phyloP scores from a whole-genome alignment of 2,888 invertebrate species.

The Drosophila meridiana region DNA sequence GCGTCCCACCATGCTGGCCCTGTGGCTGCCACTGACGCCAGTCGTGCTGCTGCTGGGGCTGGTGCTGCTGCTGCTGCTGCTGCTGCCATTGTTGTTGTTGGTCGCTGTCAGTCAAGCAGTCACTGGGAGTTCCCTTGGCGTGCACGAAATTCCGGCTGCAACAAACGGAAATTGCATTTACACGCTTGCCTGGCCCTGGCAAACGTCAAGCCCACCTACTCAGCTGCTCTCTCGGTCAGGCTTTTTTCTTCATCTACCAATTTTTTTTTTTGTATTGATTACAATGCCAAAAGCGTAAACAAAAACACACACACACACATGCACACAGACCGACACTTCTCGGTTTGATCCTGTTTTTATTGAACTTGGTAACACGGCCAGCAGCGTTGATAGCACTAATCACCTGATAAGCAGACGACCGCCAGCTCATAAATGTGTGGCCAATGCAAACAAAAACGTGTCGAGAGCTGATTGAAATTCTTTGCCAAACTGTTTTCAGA shows the following conservation, averaged over 20 bases:
- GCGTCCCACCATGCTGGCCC: conserved; percentile 10
- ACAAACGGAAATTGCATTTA: conserved; percentile 74
- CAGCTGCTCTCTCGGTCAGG: conserved; percentile 6
- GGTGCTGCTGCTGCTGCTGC: conserved; percentile 5
- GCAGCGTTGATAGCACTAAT: conserved; percentile 63
- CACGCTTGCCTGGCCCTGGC: conserved; percentile 55
- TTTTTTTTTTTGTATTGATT: conserved; percentile 22
- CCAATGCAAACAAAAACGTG: conserved; percentile 41
- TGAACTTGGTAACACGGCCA: conserved; percentile 43
- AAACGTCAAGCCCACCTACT: conserved; percentile 22
- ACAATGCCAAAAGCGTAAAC: conserved; percentile 51
- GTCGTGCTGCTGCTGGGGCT: not conserved
- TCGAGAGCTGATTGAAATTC: conserved; percentile 48
- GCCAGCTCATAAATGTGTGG: conserved; percentile 33
- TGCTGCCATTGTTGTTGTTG: conserved; percentile 15
- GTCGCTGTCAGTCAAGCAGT: conserved; percentile 41
- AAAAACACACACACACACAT: conserved; percentile 10
- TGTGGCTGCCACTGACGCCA: conserved; percentile 1
- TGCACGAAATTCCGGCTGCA: conserved; percentile 72
- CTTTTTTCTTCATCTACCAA: conserved; percentile 2
- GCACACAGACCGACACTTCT: not conserved
- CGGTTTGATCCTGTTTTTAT: conserved; percentile 28
- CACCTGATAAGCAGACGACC: conserved; percentile 54
- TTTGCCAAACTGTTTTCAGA: conserved; percentile 8
- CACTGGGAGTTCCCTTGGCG: conserved; percentile 37